A percentile compares a stretch with the other conserved stretches of the same genome.
Evolutionary conservation across 2,797 vertebrate species (phyloP).

Genomic region (Knipowitschia caucasica): DNA sequence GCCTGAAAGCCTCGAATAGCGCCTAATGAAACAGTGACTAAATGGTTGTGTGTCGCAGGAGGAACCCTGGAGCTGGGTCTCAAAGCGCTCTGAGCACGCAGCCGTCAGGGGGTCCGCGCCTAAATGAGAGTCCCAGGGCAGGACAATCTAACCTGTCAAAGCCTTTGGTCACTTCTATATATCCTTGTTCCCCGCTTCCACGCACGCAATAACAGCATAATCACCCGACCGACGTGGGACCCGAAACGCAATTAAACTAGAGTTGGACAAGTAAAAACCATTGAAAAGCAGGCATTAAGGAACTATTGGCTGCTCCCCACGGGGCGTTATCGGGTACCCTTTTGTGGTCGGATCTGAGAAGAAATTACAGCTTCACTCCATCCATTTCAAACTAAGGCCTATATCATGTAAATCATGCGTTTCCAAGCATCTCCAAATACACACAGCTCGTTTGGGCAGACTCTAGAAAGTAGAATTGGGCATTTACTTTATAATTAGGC

Average conservation of each 20-base stretch:
- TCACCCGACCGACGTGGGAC: slow-evolving; percentile 81
- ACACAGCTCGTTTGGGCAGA: neutral
- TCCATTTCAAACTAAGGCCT: slow-evolving; percentile 37
- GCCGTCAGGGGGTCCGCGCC: slow-evolving; percentile 71
- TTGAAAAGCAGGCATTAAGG: slow-evolving; percentile 73
- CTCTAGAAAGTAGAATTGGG: slow-evolving; percentile 5
- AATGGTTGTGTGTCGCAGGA: slow-evolving; percentile 81
- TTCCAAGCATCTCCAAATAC: slow-evolving; percentile 15
- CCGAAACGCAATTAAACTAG: slow-evolving; percentile 84
- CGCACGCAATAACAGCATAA: slow-evolving; percentile 77
- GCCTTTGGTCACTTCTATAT: slow-evolving; percentile 74
- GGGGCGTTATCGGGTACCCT: slow-evolving; percentile 62
- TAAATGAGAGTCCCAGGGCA: slow-evolving; percentile 75
- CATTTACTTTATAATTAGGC: too few relatives aligned
- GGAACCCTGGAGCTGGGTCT: slow-evolving; percentile 82
- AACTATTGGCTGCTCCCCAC: slow-evolving; percentile 62
- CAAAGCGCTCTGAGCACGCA: slow-evolving; percentile 79
- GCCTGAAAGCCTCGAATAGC: slow-evolving; percentile 98
- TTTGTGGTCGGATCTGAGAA: slow-evolving; percentile 65
- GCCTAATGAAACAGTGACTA: slow-evolving; percentile 98
- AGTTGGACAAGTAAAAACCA: slow-evolving; percentile 71
- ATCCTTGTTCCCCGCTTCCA: slow-evolving; percentile 70
- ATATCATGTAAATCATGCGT: slow-evolving; percentile 25
- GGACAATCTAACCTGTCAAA: slow-evolving; percentile 81
- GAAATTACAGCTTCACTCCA: slow-evolving; percentile 47